These are phyloP conservation scores for Speoplatyrhinus poulsoni DNA, from an alignment of 2,113 vertebrate species.

Conservation along the genomic window DNA sequence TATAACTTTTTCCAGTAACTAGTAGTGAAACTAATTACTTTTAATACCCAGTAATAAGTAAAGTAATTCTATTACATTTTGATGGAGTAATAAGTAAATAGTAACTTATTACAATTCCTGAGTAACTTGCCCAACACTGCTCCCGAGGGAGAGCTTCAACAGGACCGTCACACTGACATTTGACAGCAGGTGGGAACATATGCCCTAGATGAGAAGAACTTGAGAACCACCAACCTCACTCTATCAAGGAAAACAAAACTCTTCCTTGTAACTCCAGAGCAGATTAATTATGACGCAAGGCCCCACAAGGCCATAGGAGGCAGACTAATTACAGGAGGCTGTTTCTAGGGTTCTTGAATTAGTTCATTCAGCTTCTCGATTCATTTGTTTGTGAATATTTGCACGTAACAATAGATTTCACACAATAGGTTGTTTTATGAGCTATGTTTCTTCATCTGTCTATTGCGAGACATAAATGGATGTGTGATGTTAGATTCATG, in stretches of 20 bases:
- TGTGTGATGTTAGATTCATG: constrained; percentile 6
- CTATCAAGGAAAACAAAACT: constrained; percentile 33
- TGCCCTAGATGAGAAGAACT: constrained; percentile 16
- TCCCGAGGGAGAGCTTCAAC: background rate
- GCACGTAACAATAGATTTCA: too few relatives aligned
- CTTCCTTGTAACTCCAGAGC: constrained; percentile 14
- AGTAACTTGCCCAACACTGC: background rate
- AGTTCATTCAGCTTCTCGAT: background rate
- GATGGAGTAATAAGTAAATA: too few relatives aligned
- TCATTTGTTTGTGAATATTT: background rate
- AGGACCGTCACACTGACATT: too few relatives aligned
- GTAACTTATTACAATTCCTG: too few relatives aligned
- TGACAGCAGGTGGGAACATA: constrained; percentile 26
- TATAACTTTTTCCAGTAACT: too few relatives aligned
- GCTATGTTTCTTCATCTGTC: constrained; percentile 12
- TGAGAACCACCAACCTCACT: background rate
- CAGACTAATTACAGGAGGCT: constrained; percentile 28
- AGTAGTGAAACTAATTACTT: too few relatives aligned
- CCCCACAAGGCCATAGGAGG: constrained; percentile 18
- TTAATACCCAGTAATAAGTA: too few relatives aligned
- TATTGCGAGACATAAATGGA: constrained; percentile 13
- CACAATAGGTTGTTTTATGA: too few relatives aligned
- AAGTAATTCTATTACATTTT: too few relatives aligned
- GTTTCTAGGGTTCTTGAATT: constrained; percentile 7
- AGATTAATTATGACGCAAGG: constrained; percentile 39